Percentiles rank a stretch among this genome's conserved stretches.
These are phyloP conservation scores for Nothocercus nigrocapillus DNA, from an alignment of 2,113 vertebrate species.

Conservation along the genomic window DNA sequence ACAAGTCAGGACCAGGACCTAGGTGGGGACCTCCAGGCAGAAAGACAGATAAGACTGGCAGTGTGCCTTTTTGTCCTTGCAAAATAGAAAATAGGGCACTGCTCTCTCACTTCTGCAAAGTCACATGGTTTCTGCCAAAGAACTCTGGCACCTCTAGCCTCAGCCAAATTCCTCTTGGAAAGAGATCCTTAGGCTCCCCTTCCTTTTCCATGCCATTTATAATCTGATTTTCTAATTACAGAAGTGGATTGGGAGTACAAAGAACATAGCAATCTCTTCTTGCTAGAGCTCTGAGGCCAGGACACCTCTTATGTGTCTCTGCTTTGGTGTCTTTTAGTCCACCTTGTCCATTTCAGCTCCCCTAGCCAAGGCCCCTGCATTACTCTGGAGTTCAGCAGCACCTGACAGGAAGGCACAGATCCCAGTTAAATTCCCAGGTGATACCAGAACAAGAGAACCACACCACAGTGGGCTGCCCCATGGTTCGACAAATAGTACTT, in stretches of 20 bases:
- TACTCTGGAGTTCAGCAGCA: background rate
- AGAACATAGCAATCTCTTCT: background rate
- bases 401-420: background rate
- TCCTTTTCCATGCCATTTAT: background rate
- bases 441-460: background rate
- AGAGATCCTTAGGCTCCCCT: background rate
- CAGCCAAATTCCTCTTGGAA: background rate
- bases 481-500: background rate
- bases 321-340: background rate
- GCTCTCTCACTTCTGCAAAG: background rate
- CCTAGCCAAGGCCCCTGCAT: background rate
- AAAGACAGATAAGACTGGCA: background rate
- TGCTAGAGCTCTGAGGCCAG: background rate
- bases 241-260: background rate
- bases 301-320: background rate
- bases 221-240: background rate
- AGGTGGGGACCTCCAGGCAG: background rate
- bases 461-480: background rate
- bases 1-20: background rate
- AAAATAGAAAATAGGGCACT: background rate
- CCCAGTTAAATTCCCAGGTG: background rate
- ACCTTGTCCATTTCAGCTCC: background rate
- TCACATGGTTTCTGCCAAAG: background rate
- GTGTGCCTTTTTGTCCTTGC: background rate
- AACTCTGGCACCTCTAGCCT: background rate